phyloP scores from a whole-genome alignment of 2,113 vertebrate species.

The Willisornis vidua region DNA sequence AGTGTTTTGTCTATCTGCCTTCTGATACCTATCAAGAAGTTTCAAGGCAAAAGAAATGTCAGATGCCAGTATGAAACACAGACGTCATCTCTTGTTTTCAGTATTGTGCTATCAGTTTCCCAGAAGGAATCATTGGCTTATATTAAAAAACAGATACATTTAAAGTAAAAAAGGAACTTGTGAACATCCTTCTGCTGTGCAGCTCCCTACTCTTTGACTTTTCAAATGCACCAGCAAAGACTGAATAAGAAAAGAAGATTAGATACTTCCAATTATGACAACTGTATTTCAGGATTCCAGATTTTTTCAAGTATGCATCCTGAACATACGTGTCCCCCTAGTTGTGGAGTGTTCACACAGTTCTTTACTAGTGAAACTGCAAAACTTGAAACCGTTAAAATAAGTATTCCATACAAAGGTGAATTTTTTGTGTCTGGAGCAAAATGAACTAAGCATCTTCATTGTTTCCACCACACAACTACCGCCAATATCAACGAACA shows the following conservation, averaged over 20 bases:
- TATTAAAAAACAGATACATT: slow-evolving; percentile 21
- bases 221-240: not conserved
- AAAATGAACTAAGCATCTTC: slow-evolving; percentile 29
- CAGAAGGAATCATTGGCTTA: not conserved
- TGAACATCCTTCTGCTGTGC: not conserved
- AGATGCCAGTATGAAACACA: slow-evolving; percentile 7
- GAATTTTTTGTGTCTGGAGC: not conserved
- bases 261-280: not conserved
- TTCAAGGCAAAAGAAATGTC: slow-evolving; percentile 26
- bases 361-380: not conserved
- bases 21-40: not conserved
- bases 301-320: not conserved
- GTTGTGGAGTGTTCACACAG: not conserved
- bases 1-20: not conserved
- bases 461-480: not conserved
- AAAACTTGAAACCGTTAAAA: not conserved
- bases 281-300: not conserved
- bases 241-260: not conserved
- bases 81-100: not conserved
- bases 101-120: slow-evolving; percentile 57
- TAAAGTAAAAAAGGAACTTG: not conserved
- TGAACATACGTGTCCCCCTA: not conserved
- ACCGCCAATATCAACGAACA: not conserved
- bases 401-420: slow-evolving; percentile 30
- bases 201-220: not conserved